Conservation (phyloP, 2,113 vertebrate genomes). For the Zapornia atra region DNA sequence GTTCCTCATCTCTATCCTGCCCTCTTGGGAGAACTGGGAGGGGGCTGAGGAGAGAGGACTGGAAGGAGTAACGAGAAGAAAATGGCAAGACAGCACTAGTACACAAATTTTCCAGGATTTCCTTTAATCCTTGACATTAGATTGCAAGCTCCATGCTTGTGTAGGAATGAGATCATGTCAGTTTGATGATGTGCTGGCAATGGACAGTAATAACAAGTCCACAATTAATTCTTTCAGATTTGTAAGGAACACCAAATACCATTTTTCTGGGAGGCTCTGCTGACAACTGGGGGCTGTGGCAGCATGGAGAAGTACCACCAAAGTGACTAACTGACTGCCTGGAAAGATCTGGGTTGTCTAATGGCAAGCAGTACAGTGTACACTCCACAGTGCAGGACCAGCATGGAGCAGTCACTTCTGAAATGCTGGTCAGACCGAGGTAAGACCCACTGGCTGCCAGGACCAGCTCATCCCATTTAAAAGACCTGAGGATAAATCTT, state of each 20-base stretch:
- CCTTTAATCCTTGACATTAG: background rate
- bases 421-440: background rate
- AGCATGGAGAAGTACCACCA: background rate
- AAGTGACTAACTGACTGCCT: background rate
- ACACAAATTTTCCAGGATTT: background rate
- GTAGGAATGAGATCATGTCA: background rate
- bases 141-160: background rate
- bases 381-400: background rate
- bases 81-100: background rate
- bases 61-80: background rate
- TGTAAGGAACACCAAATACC: background rate
- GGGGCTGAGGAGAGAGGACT: background rate
- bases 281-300: background rate
- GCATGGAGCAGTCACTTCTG: background rate
- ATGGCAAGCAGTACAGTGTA: accelerated
- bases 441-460: background rate
- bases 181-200: background rate
- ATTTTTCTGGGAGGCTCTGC: background rate
- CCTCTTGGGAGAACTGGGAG: background rate
- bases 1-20: background rate
- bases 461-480: background rate
- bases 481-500: background rate
- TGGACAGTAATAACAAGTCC: background rate
- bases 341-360: background rate
- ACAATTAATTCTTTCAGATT: background rate